Evolutionary conservation across 2,113 vertebrate species (phyloP), one percentile per base, ranked within the genome.

Genomic region (Climacteris rufus): DNA sequence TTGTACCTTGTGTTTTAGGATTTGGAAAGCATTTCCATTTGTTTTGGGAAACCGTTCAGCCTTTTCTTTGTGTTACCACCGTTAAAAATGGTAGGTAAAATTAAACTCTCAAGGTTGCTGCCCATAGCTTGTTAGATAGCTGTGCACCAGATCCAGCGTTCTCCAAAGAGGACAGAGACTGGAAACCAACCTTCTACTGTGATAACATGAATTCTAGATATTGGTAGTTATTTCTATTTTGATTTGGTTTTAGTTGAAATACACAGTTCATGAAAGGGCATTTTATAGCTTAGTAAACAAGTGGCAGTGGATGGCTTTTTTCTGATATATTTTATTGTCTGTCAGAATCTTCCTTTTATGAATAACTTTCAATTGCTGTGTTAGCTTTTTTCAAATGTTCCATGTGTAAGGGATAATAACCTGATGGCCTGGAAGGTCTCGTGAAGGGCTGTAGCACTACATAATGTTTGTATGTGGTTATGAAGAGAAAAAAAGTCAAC

Each of bases 71-170:
- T 70, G 39, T 47, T 78, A 17, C 40, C 49, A 31, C 30, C 40
- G 17, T 52, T 82, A 68, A 64, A 74, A 82, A 68, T 63, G 35
- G 16, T 11, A 52, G 28, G 25, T 64, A 37, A 37, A 82, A 71
- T 23, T 56, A n/a, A 76, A 33, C 0, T 0, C 17, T 59, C 30
- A 22, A 0, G 11, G 5, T 9, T 21, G 20, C 18, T 91, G 37
- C 17, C 33, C 7, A 0, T 66, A 7, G 24, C 42, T 75, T 74
- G 18, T 64, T 56, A 66, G 77, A 42, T 10, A 80, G 16, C 28
- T 45, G 0, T 57, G 60, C 39, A n/a, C 19, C 2, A 4, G 15
- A 66, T 31, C 27, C 47, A 28, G 5, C 54, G 18, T 49, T 61
- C 25, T 49, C 16, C 11, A 37, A 11, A 11, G 6, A 83, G 42